Evolutionary conservation across 53 echinoderm and acorn worm species (phyloP).

Genomic region (Zoroaster sp.): DNA sequence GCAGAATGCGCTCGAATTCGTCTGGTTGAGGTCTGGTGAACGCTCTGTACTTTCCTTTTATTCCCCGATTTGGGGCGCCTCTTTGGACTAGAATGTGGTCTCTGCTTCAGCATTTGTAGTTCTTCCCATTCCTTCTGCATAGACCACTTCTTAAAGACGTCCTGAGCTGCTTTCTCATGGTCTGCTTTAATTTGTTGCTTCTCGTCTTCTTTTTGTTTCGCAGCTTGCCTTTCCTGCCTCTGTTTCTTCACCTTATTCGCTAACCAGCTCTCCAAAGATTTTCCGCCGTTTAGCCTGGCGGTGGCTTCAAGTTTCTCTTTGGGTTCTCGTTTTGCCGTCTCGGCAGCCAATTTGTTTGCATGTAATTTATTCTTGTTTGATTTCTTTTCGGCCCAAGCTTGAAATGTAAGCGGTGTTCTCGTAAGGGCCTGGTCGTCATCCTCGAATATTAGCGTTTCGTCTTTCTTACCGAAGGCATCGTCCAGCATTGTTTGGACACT

Average conservation of each 20-base stretch:
- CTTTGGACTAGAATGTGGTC: not conserved
- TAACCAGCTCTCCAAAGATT: constrained; percentile 46
- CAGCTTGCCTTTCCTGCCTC: constrained; percentile 18
- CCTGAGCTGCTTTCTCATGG: constrained; percentile 32
- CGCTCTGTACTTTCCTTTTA: not conserved
- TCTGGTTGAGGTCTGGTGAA: not conserved
- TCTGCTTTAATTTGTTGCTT: constrained; percentile 1
- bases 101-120: constrained; percentile 43
- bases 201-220: constrained; percentile 23
- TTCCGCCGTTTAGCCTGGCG: not conserved
- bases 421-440: not conserved
- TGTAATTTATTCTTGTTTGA: constrained; percentile 9
- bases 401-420: constrained; percentile 4
- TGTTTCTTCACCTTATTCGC: constrained; percentile 45
- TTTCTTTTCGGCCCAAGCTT: constrained; percentile 44
- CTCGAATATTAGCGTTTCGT: constrained; percentile 60
- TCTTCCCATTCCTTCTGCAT: constrained; percentile 86
- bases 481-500: constrained; percentile 74
- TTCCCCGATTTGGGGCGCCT: not conserved
- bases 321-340: constrained; percentile 40
- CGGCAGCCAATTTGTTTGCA: not conserved
- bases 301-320: constrained; percentile 15
- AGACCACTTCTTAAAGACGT: constrained; percentile 72
- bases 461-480: constrained; percentile 72
- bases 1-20: constrained; percentile 11